Conservation (phyloP, 2,888 invertebrate genomes). For the Exephanes ischioxanthus region DNA sequence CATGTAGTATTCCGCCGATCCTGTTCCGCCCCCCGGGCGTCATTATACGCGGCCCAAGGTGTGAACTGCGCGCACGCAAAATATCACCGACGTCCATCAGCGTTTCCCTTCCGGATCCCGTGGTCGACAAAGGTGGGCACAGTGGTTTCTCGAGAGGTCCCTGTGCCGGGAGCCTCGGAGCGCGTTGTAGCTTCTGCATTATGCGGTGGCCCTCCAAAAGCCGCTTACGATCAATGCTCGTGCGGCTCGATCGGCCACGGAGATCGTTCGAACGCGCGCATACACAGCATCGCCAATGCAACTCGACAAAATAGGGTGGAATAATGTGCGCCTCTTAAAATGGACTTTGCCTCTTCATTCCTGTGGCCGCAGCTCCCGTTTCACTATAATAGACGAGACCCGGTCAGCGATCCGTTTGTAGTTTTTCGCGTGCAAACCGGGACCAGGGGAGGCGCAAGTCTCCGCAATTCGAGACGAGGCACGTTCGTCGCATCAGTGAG, state of each 20-base stretch:
- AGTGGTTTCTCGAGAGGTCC: constrained; percentile 62
- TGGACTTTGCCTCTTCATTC: constrained; percentile 28
- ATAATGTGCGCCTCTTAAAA: constrained; percentile 52
- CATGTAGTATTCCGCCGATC: constrained; percentile 52
- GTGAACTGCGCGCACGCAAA: constrained; percentile 5
- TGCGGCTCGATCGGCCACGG: constrained; percentile 39
- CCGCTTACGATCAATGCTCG: constrained; percentile 79
- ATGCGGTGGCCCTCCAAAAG: constrained; percentile 72
- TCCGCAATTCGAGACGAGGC: constrained; percentile 75
- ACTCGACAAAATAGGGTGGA: constrained; percentile 42
- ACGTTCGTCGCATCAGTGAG: constrained; percentile 71
- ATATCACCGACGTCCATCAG: neutral
- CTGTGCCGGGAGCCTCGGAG: constrained; percentile 59
- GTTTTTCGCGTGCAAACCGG: constrained; percentile 37
- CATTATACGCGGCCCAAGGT: neutral
- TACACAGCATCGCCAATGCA: constrained; percentile 20
- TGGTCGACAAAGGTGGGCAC: constrained; percentile 40
- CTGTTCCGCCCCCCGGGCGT: neutral
- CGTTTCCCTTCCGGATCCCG: constrained; percentile 7
- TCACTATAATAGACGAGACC: constrained; percentile 36
- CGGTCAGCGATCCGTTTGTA: constrained; percentile 60
- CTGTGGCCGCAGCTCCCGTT: neutral
- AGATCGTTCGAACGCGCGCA: constrained; percentile 5
- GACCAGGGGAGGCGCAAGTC: constrained; percentile 64
- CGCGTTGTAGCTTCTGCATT: constrained; percentile 61